Evolutionary conservation across 2,888 invertebrate species (phyloP), one percentile per base, ranked within the genome.

Genomic region (Drosophila bunnanda): DNA sequence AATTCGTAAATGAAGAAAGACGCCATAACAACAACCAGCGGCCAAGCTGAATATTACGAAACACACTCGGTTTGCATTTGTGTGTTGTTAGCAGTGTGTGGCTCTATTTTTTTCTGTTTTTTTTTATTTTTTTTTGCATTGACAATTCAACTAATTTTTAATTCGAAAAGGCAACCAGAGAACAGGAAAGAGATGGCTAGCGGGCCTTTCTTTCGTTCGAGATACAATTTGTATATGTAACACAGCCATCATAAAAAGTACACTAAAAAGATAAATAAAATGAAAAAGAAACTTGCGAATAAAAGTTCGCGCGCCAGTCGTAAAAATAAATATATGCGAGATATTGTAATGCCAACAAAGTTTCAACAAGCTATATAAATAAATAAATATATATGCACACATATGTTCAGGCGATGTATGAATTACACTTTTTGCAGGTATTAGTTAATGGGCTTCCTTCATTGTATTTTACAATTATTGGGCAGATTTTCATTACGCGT

Each of bases 101-200:
- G 32, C 30, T 58, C 44, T 25, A n/a, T 25, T 25, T 25, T 25
- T 25, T 25, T 25, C 25, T 25, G 3, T 25, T 25, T 25, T 25
- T 25, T 4, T 4, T 25, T 25, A 4, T 4, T 4, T 4, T 56
- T 48, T 41, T n/a, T 36, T 87, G 78, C 74, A 66, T 85, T 85
- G 67, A 82, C 85, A 89, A 88, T 85, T 88, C 84, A 85, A 85
- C 80, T 79, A 85, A 85, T 85, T 85, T 73, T 78, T 79, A 85
- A 85, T 85, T 85, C 73, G 82, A 78, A 75, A 78, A 53, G 88
- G 85, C 85, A 84, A 84, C 84, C 82, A 77, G 75, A 76, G 70
- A 68, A 72, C 73, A 66, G 68, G 75, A 78, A 57, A 74, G 64
- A 81, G 58, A 67, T 69, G 67, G 60, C 22, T 55, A 59, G 70